Percentiles rank a stretch among this genome's conserved stretches.
These are phyloP conservation scores for Epiblema foenella DNA, from an alignment of 2,888 invertebrate genomes.

Conservation along the genomic window DNA sequence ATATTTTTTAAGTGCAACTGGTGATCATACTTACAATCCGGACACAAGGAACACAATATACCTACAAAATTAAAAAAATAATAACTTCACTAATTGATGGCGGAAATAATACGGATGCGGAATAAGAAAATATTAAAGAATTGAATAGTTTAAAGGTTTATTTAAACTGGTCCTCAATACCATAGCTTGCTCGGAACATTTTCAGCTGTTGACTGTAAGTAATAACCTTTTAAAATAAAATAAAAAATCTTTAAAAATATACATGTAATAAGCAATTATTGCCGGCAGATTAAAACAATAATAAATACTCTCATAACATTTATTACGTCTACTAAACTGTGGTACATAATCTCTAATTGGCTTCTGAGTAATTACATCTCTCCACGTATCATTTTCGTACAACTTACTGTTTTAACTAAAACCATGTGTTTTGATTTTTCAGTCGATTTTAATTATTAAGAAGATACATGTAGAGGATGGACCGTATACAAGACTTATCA, in stretches of 20 bases:
- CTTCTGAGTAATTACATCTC: not conserved
- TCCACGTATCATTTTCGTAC: not conserved
- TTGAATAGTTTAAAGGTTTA: constrained; percentile 3
- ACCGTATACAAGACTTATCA: constrained; percentile 69
- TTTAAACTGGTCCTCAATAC: not conserved
- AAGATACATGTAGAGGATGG: constrained; percentile 53
- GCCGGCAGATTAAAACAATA: constrained; percentile 27
- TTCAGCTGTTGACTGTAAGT: constrained; percentile 14
- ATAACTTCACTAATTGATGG: constrained; percentile 11
- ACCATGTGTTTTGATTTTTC: constrained; percentile 3
- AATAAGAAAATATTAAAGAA: constrained; percentile 19
- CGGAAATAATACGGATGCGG: constrained; percentile 22
- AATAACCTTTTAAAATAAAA: not conserved
- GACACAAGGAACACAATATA: not conserved
- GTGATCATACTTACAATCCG: not conserved
- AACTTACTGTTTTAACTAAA: not conserved
- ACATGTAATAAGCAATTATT: constrained; percentile 5
- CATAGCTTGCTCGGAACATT: not conserved
- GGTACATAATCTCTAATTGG: not conserved
- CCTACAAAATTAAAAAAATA: not conserved
- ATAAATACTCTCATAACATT: not conserved
- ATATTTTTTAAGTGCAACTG: too few relatives aligned
- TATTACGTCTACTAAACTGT: not conserved
- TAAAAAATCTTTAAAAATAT: not conserved
- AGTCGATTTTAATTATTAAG: not conserved